A percentile compares a stretch with the other conserved stretches of the same genome.
phyloP scores from a whole-genome alignment of 1,140 invertebrate genomes.

The Luehdorfia chinensis region DNA sequence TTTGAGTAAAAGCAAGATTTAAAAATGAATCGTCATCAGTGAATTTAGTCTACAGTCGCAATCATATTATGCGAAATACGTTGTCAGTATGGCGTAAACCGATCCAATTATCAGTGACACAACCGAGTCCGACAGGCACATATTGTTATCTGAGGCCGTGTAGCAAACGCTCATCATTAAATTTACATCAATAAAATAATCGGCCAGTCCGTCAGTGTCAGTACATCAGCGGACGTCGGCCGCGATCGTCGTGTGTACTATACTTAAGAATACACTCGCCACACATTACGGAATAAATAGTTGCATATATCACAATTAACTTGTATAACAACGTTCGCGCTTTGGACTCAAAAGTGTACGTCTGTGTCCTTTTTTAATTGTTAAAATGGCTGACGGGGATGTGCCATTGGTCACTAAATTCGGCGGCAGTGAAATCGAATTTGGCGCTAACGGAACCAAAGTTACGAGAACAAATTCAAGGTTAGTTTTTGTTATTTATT shows the following conservation, averaged over 20 bases:
- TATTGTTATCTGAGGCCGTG: slow-evolving; percentile 57
- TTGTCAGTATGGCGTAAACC: slow-evolving; percentile 48
- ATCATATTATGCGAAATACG: slow-evolving; percentile 24
- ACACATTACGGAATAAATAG: slow-evolving; percentile 10
- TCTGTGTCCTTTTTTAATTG: slow-evolving; percentile 16
- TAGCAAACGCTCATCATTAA: slow-evolving; percentile 43
- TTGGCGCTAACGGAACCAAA: slow-evolving; percentile 57
- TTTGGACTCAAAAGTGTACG: slow-evolving; percentile 4
- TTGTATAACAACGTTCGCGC: slow-evolving; percentile 1
- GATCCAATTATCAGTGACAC: slow-evolving; percentile 66
- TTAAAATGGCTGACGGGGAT: slow-evolving; percentile 61
- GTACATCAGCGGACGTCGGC: slow-evolving; percentile 40
- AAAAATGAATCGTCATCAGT: too few relatives aligned
- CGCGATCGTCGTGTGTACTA: slow-evolving; percentile 27
- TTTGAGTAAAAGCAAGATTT: too few relatives aligned
- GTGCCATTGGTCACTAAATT: slow-evolving; percentile 65
- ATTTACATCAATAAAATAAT: slow-evolving; percentile 70
- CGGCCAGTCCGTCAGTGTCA: slow-evolving; percentile 46
- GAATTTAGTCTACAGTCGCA: too few relatives aligned
- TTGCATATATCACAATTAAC: slow-evolving; percentile 15
- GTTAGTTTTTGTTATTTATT: slow-evolving; percentile 45
- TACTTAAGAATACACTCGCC: background rate
- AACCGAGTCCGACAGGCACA: slow-evolving; percentile 46
- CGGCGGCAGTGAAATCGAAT: slow-evolving; percentile 61
- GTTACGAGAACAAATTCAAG: slow-evolving; percentile 60